Conservation (phyloP, 2,113 vertebrate species). For the Pterocles orientalis region DNA sequence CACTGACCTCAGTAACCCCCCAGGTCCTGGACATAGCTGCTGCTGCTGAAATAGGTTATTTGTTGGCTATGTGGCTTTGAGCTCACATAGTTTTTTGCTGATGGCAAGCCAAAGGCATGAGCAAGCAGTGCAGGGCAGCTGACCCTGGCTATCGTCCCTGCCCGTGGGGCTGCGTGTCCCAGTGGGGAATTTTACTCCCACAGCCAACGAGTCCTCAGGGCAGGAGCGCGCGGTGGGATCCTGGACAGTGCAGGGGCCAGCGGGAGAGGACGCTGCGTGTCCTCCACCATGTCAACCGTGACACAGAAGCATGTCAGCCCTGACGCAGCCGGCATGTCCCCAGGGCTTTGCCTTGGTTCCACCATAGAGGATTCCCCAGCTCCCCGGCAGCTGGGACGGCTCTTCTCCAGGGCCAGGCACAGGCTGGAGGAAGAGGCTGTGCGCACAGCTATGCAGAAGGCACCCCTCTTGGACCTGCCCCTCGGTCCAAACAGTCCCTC, state of each 20-base stretch:
- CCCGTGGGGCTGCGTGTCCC: rapidly evolving
- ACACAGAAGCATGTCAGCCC: rapidly evolving
- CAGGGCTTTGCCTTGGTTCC: background rate
- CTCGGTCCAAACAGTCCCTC: background rate
- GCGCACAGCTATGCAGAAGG: background rate
- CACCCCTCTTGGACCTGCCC: background rate
- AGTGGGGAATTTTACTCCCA: background rate
- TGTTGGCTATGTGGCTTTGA: background rate
- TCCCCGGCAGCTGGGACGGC: too few relatives aligned
- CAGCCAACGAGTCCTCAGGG: background rate
- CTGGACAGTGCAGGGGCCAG: rapidly evolving
- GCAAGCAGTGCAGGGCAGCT: rapidly evolving
- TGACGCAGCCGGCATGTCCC: rapidly evolving
- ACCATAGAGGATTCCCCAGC: too few relatives aligned
- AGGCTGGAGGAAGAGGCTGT: background rate
- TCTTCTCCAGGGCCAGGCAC: too few relatives aligned
- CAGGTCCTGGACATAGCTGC: background rate
- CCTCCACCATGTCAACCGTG: background rate
- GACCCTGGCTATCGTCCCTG: background rate
- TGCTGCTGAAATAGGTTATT: background rate
- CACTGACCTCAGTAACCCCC: background rate
- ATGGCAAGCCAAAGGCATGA: background rate
- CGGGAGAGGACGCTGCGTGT: rapidly evolving
- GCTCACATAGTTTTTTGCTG: background rate
- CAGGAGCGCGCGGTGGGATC: rapidly evolving